Conservation (phyloP, 2,113 vertebrate genomes). For the Platichthys stellatus region DNA sequence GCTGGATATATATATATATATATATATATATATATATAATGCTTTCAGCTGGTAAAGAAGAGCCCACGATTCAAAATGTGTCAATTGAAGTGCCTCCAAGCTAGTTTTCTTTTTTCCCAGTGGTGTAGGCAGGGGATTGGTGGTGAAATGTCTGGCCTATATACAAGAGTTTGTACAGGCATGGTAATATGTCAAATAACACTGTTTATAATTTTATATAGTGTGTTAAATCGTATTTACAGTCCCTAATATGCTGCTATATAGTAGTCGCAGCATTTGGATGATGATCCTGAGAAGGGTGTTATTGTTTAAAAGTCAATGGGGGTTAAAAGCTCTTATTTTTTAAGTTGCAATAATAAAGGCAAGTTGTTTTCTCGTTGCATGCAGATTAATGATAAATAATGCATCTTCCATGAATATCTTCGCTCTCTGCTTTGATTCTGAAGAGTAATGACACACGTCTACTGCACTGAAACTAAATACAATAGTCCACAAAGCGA, state of each 20-base stretch:
- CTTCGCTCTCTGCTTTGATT: neutral
- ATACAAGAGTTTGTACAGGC: constrained; percentile 55
- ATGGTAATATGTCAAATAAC: constrained; percentile 56
- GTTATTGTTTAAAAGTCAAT: too few relatives aligned
- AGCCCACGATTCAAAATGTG: constrained; percentile 56
- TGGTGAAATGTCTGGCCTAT: constrained; percentile 62
- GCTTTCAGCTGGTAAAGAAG: constrained; percentile 40
- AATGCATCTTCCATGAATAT: neutral
- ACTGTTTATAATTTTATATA: neutral
- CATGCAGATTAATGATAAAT: neutral
- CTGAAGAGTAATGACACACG: neutral
- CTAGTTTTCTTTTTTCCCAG: constrained; percentile 21
- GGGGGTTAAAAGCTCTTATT: too few relatives aligned
- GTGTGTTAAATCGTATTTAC: neutral
- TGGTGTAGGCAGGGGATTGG: constrained; percentile 40
- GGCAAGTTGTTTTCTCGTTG: too few relatives aligned
- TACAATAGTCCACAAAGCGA: neutral
- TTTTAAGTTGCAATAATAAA: neutral
- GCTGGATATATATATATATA: constrained; percentile 1
- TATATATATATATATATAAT: constrained; percentile 47
- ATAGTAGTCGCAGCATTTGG: too few relatives aligned
- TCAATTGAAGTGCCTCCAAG: constrained; percentile 63
- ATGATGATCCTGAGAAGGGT: too few relatives aligned
- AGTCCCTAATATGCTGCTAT: neutral
- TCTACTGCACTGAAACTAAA: neutral